Base-by-base conservation (phyloP, 1,140 invertebrate species). In the Trichomalopsis sarcophagae region DNA sequence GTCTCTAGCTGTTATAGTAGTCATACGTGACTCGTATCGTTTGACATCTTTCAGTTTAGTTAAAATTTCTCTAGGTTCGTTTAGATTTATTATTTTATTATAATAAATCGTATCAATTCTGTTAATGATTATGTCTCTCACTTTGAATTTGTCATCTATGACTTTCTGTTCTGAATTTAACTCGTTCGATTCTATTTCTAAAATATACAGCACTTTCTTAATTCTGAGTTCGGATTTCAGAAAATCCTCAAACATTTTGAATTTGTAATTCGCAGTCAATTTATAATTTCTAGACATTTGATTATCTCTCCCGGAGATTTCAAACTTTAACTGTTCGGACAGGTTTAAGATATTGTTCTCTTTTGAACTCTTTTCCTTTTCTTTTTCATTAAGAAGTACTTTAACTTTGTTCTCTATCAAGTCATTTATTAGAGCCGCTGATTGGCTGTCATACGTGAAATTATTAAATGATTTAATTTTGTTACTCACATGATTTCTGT, bases 81-180 rank as follows among this genome's bases (percentile, higher is more conserved):
- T 44, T 0, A 84, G 69, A 1, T 75, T 14, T 11, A 81, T 11
- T 1, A 84, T 66, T 76, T 84, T 86, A 1, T 76, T 74, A 75
- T 86, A 68, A 44, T 86, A 86, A 13, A 21, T 74, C 80, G 74
- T 27, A 69, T 84, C 82, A 62, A 86, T 47, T n/a, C 50, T 17
- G 36, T 84, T 84, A 17, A 86, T 88, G 0, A 88, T n/a, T 21
- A 88, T 87, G 36, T 88, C 84, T 50, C 85, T 23, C 27, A 82
- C 82, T 83, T 75, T 86, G 74, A 76, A 86, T 77, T 30, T 68
- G 21, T 88, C 69, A 73, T 73, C 69, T 30, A 13, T 73, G 3
- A 73, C 27, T 5, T 73, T 66, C 14, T 17, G 4, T 66, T 66
- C 62, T 21, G 62, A 21, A 66, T 17, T 1, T 21, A 17, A 17